Conservation (phyloP, 2,888 invertebrate genomes). For the Eledona agricola region DNA sequence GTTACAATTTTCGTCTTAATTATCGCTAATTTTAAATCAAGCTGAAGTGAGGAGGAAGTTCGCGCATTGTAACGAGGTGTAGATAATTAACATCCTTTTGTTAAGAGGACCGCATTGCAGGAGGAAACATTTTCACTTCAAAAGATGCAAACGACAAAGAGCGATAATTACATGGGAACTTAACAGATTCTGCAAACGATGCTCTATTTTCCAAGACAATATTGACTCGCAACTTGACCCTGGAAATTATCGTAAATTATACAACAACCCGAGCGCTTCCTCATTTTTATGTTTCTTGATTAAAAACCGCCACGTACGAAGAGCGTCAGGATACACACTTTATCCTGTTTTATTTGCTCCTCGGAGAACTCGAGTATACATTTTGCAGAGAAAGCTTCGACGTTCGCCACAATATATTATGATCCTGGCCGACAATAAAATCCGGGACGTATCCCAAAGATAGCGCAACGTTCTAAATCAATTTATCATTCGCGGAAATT, state of each 20-base stretch:
- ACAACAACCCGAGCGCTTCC: background rate
- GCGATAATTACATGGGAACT: slow-evolving; percentile 2
- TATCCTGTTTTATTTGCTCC: too few species aligned
- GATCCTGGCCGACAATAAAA: slow-evolving; percentile 6
- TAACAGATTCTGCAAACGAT: slow-evolving; percentile 1
- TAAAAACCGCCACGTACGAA: too few species aligned
- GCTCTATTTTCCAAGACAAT: slow-evolving; percentile 1
- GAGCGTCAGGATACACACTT: too few species aligned
- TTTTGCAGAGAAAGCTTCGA: slow-evolving; percentile 7
- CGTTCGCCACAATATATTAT: slow-evolving; percentile 4
- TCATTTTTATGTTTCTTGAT: too few species aligned
- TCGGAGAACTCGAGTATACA: slow-evolving; percentile 7
- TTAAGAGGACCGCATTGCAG: slow-evolving; percentile 11
- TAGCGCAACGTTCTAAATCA: slow-evolving; percentile 4
- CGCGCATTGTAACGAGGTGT: background rate
- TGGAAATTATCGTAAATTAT: background rate
- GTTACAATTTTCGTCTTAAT: slow-evolving; percentile 7
- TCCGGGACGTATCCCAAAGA: background rate
- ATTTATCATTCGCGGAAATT: slow-evolving; percentile 4
- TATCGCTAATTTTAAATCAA: slow-evolving; percentile 1
- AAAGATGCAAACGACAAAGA: slow-evolving; percentile 4
- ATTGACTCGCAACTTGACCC: slow-evolving; percentile 1
- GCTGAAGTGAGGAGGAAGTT: background rate
- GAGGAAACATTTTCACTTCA: slow-evolving; percentile 2
- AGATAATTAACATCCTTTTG: slow-evolving; percentile 10